Evolutionary conservation across 2,888 invertebrate species (phyloP).

Genomic region (Lissocephala sabroskyi): DNA sequence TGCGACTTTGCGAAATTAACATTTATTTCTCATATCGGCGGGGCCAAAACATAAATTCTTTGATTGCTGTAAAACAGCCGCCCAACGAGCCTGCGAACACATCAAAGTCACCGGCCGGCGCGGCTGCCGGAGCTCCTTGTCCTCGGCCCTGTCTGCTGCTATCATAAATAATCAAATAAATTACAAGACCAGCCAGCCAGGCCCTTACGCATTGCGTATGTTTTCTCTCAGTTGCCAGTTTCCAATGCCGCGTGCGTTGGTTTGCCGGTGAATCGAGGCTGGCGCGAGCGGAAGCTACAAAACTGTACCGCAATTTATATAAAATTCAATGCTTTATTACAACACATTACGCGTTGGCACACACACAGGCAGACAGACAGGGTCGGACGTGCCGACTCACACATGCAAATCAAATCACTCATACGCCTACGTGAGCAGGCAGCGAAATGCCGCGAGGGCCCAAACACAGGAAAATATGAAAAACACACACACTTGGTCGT

Average conservation of each 20-base stretch:
- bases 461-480: constrained; percentile 41
- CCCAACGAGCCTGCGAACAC: no score
- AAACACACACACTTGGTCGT: no score
- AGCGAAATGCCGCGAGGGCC: neutral
- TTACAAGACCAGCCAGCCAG: constrained; percentile 17
- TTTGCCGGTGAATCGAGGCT: no score
- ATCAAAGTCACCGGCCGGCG: no score
- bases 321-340: constrained; percentile 59
- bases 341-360: constrained; percentile 14
- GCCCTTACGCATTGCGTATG: constrained; percentile 27
- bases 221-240: constrained; percentile 1
- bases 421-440: constrained; percentile 34
- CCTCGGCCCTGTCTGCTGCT: constrained; percentile 3
- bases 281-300: constrained; percentile 25
- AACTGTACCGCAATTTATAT: constrained; percentile 54
- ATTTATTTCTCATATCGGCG: constrained; percentile 30
- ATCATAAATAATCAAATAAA: constrained; percentile 57
- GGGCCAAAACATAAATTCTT: constrained; percentile 4
- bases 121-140: neutral
- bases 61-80: constrained; percentile 11
- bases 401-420: constrained; percentile 62
- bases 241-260: no score
- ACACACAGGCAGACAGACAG: constrained; percentile 4
- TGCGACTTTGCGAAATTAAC: constrained; percentile 33
- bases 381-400: constrained; percentile 1